Conservation (phyloP, 1,140 invertebrate species). For the Pseudomyrmex concolor region DNA sequence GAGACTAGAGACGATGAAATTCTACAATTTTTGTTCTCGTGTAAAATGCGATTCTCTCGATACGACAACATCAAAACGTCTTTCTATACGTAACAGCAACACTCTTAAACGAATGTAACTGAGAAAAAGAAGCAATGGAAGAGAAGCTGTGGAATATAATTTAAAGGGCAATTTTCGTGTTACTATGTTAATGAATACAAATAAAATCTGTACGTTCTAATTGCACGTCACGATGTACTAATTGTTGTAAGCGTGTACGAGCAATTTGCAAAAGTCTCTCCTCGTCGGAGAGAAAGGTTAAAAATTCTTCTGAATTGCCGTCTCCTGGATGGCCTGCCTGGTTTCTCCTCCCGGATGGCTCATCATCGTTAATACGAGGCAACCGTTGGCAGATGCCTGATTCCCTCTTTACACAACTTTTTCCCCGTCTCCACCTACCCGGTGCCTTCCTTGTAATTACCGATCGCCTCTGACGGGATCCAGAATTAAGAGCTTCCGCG, state of each 20-base stretch:
- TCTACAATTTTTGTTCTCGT: neutral
- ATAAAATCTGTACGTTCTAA: neutral
- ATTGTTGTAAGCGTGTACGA: neutral
- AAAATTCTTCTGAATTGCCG: constrained; percentile 7
- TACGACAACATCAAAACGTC: neutral
- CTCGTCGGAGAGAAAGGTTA: neutral
- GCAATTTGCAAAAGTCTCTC: constrained; percentile 7
- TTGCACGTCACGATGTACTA: neutral
- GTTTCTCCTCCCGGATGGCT: constrained; percentile 48
- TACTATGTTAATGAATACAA: neutral
- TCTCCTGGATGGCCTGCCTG: constrained; percentile 19
- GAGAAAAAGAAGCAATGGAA: neutral
- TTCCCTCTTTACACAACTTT: constrained; percentile 56
- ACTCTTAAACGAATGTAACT: constrained; percentile 15
- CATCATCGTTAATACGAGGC: constrained; percentile 70
- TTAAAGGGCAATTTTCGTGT: constrained; percentile 23
- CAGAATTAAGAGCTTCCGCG: constrained; percentile 62
- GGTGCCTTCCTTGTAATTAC: constrained; percentile 44
- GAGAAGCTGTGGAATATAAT: neutral
- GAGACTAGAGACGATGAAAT: neutral
- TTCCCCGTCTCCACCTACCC: constrained; percentile 27
- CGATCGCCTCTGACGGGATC: constrained; percentile 56
- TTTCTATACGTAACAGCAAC: neutral
- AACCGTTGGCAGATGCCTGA: constrained; percentile 62
- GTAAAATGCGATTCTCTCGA: neutral